phyloP scores from a whole-genome alignment of 2,113 vertebrate species.

The Archilochus colubris region DNA sequence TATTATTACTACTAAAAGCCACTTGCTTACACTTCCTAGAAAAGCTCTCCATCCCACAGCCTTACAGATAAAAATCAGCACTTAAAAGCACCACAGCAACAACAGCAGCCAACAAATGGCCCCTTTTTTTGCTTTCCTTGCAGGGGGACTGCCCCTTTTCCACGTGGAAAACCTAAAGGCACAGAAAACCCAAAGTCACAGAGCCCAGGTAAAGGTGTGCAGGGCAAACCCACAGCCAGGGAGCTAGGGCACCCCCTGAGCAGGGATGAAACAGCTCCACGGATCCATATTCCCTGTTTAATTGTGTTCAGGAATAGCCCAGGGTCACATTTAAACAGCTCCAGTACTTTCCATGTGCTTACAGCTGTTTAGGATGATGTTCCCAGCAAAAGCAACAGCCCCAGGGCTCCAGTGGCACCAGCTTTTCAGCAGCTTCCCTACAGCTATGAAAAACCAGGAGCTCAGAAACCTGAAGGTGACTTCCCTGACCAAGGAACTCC shows the following conservation, averaged over 20 bases:
- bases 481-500: neutral
- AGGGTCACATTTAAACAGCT: neutral
- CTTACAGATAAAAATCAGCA: neutral
- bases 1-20: neutral
- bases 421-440: neutral
- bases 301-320: neutral
- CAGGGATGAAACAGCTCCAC: neutral
- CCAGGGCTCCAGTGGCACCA: neutral
- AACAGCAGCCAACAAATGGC: neutral
- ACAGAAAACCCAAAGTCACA: neutral
- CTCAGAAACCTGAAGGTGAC: neutral
- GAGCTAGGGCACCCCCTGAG: neutral
- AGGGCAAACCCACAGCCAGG: neutral
- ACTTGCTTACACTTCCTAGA: neutral
- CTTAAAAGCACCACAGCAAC: neutral
- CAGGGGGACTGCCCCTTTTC: neutral
- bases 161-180: neutral
- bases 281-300: neutral
- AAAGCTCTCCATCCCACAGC: neutral
- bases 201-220: neutral
- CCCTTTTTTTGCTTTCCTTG: neutral
- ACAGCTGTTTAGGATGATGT: neutral
- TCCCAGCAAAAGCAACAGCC: neutral
- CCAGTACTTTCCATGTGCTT: neutral
- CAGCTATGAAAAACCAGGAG: rapidly evolving